A percentile compares a stretch with the other conserved stretches of the same genome.
These are phyloP conservation scores for Sceloporus undulatus DNA, from an alignment of 2,113 vertebrate genomes.

Conservation along the genomic window DNA sequence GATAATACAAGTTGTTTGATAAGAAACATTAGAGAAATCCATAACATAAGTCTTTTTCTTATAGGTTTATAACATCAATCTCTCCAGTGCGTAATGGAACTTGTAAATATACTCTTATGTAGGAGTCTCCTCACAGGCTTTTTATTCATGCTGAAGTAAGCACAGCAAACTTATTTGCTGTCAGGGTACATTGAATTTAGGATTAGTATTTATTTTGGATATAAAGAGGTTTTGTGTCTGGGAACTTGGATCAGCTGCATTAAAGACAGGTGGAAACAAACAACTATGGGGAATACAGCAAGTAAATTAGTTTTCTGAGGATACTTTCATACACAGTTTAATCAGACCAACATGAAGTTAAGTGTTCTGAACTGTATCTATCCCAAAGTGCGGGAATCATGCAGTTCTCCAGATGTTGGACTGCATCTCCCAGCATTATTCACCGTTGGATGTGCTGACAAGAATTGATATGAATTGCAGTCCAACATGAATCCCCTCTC, in stretches of 20 bases:
- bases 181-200: constrained; percentile 93
- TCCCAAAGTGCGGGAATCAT: too few relatives aligned
- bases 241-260: constrained; percentile 69
- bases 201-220: constrained; percentile 93
- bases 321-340: constrained; percentile 16
- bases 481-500: background rate
- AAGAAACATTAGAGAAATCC: constrained; percentile 81
- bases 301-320: constrained; percentile 56
- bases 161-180: constrained; percentile 90
- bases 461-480: too few relatives aligned
- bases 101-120: constrained; percentile 79
- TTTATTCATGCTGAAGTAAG: constrained; percentile 92
- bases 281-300: constrained; percentile 52
- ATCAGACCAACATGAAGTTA: background rate
- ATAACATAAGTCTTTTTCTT: constrained; percentile 79
- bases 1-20: constrained; percentile 76
- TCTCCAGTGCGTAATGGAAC: constrained; percentile 81
- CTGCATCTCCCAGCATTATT: too few relatives aligned
- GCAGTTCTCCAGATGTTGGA: too few relatives aligned
- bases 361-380: background rate
- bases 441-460: too few relatives aligned
- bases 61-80: constrained; percentile 80
- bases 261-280: constrained; percentile 59
- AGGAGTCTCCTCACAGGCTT: constrained; percentile 79
- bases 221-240: constrained; percentile 84